phyloP scores from a whole-genome alignment of 2,797 vertebrate species.

The Notolepis coatsorum region DNA sequence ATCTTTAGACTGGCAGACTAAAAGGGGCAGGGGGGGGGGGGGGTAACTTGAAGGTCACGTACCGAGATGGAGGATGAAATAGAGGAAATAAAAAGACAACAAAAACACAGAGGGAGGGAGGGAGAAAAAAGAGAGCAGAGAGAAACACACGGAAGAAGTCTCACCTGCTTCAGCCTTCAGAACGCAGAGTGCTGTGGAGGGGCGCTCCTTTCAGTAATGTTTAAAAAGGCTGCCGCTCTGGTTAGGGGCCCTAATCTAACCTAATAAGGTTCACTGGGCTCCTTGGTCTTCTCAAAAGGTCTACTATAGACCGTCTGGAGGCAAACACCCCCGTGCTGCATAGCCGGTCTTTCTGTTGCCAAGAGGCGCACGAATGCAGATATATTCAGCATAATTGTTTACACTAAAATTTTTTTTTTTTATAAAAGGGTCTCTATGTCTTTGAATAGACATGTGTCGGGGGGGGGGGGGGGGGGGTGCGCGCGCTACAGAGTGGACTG shows the following conservation, averaged over 20 bases:
- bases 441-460: no score
- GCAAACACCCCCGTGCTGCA: constrained; percentile 42
- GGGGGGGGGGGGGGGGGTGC: no score
- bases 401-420: no score
- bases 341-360: no score
- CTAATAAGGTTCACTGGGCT: constrained; percentile 95
- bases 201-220: constrained; percentile 92
- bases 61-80: background rate
- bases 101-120: background rate
- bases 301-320: no score
- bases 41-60: background rate
- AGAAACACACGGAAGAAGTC: constrained; percentile 13
- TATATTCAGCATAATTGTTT: no score
- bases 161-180: constrained; percentile 70
- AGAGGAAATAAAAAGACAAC: background rate
- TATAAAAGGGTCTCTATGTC: no score
- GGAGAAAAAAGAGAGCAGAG: background rate
- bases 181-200: constrained; percentile 94
- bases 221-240: constrained; percentile 85
- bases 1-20: background rate
- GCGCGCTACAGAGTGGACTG: no score
- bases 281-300: constrained; percentile 7
- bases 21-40: background rate
- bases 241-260: constrained; percentile 84
- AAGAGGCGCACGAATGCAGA: no score